phyloP scores from a whole-genome alignment of 2,888 invertebrate genomes.

The Mechanitis mazaeus region DNA sequence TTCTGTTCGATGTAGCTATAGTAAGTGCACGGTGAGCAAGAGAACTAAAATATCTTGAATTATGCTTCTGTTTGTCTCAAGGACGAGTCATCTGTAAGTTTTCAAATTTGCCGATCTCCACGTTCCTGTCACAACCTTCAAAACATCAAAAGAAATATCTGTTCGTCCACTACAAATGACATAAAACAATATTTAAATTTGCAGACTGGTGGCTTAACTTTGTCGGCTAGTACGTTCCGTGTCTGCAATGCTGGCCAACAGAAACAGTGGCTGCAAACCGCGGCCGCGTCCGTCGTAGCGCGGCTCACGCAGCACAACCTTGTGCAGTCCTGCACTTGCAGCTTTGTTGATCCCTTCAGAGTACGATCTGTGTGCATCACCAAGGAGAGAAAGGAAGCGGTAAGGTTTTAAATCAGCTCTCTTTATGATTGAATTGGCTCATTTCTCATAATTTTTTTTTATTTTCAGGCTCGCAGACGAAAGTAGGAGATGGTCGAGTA shows the following conservation, averaged over 20 bases:
- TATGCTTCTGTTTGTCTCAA: too few species aligned
- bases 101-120: too few species aligned
- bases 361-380: conserved; percentile 53
- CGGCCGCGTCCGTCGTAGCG: conserved; percentile 62
- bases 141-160: too few species aligned
- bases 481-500: conserved; percentile 40
- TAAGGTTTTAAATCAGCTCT: conserved; percentile 34
- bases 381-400: conserved; percentile 58
- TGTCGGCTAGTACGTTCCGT: conserved; percentile 78
- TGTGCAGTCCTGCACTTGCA: conserved; percentile 66
- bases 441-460: conserved; percentile 26
- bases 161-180: too few species aligned
- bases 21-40: too few species aligned
- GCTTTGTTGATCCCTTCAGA: conserved; percentile 48
- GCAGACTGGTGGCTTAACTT: conserved; percentile 80
- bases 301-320: conserved; percentile 51
- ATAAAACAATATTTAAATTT: too few species aligned
- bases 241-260: conserved; percentile 73
- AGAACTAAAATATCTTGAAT: too few species aligned
- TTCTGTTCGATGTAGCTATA: too few species aligned
- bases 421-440: background rate
- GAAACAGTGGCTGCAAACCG: conserved; percentile 78
- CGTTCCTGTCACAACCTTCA: too few species aligned
- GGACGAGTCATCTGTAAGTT: too few species aligned
- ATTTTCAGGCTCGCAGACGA: conserved; percentile 57